These are phyloP conservation scores for Heteronetta atricapilla DNA, from an alignment of 2,113 vertebrate genomes.

Conservation along the genomic window DNA sequence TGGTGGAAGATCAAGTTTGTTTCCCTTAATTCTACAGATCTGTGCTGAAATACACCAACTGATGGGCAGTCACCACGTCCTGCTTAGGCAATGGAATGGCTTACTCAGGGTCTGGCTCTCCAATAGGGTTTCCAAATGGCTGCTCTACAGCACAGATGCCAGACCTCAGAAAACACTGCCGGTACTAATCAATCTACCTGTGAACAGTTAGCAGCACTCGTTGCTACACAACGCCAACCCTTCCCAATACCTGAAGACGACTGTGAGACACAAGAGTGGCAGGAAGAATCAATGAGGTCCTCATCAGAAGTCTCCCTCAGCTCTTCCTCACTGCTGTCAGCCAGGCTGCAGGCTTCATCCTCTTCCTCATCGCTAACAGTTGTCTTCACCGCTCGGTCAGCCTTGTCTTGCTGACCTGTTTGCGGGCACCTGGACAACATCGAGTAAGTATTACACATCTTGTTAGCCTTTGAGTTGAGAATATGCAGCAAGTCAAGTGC, in stretches of 20 bases:
- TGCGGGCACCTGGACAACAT: conserved; percentile 74
- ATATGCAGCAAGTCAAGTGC: neutral
- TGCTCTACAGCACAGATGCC: neutral
- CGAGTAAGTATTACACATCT: neutral
- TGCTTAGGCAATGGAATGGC: neutral
- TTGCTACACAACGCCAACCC: accelerated
- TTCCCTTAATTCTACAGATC: neutral
- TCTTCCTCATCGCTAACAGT: conserved; percentile 65
- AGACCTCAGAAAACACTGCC: neutral
- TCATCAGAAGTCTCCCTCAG: neutral
- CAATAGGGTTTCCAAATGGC: neutral
- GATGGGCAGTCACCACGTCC: neutral
- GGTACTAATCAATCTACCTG: neutral
- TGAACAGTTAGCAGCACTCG: accelerated
- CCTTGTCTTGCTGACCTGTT: conserved; percentile 68
- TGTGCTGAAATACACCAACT: neutral
- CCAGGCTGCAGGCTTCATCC: neutral
- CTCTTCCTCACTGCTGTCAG: conserved; percentile 59
- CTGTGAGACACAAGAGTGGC: conserved; percentile 31
- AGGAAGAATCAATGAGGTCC: conserved; percentile 53
- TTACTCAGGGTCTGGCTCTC: neutral
- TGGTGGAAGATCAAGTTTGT: neutral
- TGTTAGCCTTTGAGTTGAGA: neutral
- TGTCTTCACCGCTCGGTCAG: conserved; percentile 70
- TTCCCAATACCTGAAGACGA: conserved; percentile 43